Evolutionary conservation across 2,888 invertebrate genomes (phyloP), one percentile per base, ranked within the genome.

Genomic region (Falcaria lacertinaria): DNA sequence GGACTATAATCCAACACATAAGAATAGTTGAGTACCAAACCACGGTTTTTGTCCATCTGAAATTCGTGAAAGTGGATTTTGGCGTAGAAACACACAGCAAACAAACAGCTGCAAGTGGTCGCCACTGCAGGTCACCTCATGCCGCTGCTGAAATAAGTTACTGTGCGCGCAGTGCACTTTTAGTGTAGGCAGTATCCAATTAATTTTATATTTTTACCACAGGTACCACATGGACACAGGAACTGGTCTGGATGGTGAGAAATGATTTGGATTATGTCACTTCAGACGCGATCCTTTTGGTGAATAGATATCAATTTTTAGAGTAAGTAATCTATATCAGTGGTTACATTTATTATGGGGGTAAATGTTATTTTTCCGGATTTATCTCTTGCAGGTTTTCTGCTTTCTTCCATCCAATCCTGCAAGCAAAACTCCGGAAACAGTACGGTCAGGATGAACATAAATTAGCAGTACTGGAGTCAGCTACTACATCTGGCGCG

Each of bases 231-330:
- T 37, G 40, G 32, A 43, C 19, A 15, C 41, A 34, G 13, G 43
- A 46, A 22, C 28, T 46, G 13, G 46, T 43, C 8, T 38, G 28
- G 35, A 13, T 94, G 43, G 57, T 95, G 11, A 90, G 90, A 1
- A 94, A 94, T 63, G 69, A 93, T 58, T 81, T 94, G 48, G 90
- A 95, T 67, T 95, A 92, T 59, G 78, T 90, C 22, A 89, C 74
- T 39, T 93, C 94, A 0, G 78, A 76, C 14, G 69, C 75, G 35
- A 71, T 78, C 13, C 80, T 89, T 0, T 74, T 94, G 0, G 68
- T 79, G 0, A 77, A 90, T 38, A 80, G 95, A 65, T 94, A 92
- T 74, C 92, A 93, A 2, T 94, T 94, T 69, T 77, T 95, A 16
- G 95, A 94, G 94, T 94, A 82, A 90, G 91, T 60, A 14, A 5